Percentiles rank a stretch among this genome's conserved stretches.
phyloP scores from a whole-genome alignment of 35 echinoderm and acorn worm genomes.

The Amphiura filiformis region DNA sequence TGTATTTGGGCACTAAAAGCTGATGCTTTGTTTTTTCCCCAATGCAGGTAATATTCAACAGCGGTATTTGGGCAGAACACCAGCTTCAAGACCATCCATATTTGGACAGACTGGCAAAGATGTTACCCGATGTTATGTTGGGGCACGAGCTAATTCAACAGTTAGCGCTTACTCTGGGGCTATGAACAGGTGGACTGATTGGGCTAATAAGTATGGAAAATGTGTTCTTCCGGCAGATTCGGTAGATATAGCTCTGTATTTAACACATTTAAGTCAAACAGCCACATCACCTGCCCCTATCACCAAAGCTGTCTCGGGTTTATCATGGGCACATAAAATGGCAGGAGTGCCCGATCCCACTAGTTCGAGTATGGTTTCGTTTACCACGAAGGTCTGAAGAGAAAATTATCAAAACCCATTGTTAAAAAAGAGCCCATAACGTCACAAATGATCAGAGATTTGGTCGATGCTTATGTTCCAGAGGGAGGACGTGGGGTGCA shows the following conservation, averaged over 20 bases:
- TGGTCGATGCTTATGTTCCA: no score
- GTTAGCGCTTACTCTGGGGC: conserved; percentile 7
- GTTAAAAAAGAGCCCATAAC: no score
- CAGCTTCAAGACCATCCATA: not conserved
- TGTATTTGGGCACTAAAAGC: not conserved
- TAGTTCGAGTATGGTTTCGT: not conserved
- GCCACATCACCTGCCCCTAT: not conserved
- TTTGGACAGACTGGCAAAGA: not conserved
- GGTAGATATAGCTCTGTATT: not conserved
- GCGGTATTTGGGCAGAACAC: not conserved
- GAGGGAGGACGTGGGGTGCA: no score
- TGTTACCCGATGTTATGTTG: not conserved
- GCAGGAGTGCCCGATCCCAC: not conserved
- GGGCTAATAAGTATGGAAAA: conserved; percentile 10
- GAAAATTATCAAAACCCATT: not conserved
- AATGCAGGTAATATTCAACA: conserved; percentile 17
- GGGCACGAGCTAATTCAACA: conserved; percentile 14
- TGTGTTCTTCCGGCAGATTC: conserved; percentile 8
- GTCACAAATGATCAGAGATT: not conserved
- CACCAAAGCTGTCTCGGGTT: not conserved
- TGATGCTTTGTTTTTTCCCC: not conserved
- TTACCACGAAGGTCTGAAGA: not conserved
- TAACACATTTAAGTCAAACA: not conserved
- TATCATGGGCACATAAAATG: conserved; percentile 19
- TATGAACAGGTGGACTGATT: conserved; percentile 6